A percentile compares a stretch with the other conserved stretches of the same genome.
These are phyloP conservation scores for Cochlearius cochlearius DNA, from an alignment of 2,113 vertebrate species.

Conservation along the genomic window DNA sequence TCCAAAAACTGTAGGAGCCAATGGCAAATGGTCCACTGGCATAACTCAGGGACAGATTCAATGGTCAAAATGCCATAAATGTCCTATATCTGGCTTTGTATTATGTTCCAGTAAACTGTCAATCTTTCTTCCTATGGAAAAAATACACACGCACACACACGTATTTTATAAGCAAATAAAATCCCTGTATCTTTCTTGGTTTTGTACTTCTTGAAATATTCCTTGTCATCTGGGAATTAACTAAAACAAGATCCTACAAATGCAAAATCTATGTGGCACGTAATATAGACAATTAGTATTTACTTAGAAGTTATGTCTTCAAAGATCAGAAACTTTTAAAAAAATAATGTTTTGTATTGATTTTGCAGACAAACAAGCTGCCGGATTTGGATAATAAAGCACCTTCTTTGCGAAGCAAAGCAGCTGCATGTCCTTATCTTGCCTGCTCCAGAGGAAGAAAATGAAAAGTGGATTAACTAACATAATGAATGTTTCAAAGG, in stretches of 20 bases:
- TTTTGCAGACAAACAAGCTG: background rate
- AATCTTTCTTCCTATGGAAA: background rate
- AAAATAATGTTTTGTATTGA: background rate
- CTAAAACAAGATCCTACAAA: background rate
- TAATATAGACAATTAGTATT: background rate
- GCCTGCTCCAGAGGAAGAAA: constrained; percentile 18
- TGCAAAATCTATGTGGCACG: background rate
- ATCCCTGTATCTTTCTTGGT: background rate
- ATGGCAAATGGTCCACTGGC: background rate
- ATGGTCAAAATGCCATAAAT: background rate
- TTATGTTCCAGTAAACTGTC: background rate
- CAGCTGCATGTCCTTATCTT: background rate
- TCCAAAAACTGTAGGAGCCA: background rate
- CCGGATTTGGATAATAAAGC: background rate
- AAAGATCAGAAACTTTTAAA: background rate
- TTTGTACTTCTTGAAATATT: background rate
- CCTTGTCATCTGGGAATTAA: background rate
- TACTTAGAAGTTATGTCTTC: background rate
- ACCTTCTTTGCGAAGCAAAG: background rate
- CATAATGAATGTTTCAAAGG: constrained; percentile 2
- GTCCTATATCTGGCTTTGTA: background rate
- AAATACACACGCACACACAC: background rate
- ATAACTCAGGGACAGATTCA: background rate
- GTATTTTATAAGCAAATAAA: background rate
- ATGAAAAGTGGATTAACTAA: constrained; percentile 12